Percentiles rank a stretch among this genome's conserved stretches.
Conservation (phyloP, 2,888 invertebrate genomes). For the Sesia bembeciformis region DNA sequence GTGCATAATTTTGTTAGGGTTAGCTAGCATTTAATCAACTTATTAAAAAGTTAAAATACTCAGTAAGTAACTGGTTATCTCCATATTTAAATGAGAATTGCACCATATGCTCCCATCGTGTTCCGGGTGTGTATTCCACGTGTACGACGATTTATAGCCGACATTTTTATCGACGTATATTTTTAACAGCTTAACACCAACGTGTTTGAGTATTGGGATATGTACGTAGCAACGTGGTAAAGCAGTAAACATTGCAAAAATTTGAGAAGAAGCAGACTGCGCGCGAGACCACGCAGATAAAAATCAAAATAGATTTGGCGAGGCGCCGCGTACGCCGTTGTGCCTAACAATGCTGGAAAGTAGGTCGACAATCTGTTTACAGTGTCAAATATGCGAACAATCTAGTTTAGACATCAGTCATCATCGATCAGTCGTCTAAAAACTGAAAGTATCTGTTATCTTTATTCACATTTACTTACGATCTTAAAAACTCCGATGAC, state of each 20-base stretch:
- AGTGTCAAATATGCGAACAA: slow-evolving; percentile 52
- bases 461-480: too few relatives aligned
- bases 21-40: too few relatives aligned
- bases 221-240: background rate
- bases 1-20: too few relatives aligned
- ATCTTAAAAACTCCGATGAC: too few relatives aligned
- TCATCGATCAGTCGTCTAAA: too few relatives aligned
- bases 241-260: slow-evolving; percentile 58
- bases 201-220: background rate
- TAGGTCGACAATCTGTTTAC: slow-evolving; percentile 65
- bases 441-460: too few relatives aligned
- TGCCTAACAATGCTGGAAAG: slow-evolving; percentile 60
- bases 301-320: slow-evolving; percentile 69
- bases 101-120: background rate
- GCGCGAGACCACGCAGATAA: slow-evolving; percentile 50
- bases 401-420: slow-evolving; percentile 8
- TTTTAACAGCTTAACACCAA: background rate
- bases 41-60: too few relatives aligned
- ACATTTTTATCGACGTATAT: slow-evolving; percentile 6
- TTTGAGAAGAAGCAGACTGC: slow-evolving; percentile 38
- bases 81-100: too few relatives aligned
- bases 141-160: background rate
- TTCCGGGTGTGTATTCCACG: slow-evolving; percentile 3
- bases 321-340: slow-evolving; percentile 48
- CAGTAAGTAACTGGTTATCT: too few relatives aligned